Conservation (phyloP, 2,797 vertebrate genomes). For the Pipistrellus nathusii region DNA sequence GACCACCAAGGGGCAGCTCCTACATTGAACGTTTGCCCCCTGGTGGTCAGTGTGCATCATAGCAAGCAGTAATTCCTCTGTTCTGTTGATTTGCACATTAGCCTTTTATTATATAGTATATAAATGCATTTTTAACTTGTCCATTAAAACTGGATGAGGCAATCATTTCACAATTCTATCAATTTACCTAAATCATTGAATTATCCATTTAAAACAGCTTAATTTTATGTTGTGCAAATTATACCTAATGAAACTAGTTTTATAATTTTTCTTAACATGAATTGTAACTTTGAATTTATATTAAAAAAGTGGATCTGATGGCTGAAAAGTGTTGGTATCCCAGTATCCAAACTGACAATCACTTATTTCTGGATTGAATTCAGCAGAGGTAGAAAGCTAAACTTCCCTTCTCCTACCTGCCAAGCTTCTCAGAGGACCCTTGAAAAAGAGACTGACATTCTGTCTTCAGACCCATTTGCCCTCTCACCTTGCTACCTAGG, state of each 20-base stretch:
- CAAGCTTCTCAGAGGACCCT: neutral
- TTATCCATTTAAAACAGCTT: conserved; percentile 7
- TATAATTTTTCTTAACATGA: neutral
- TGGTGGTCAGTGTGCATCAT: too few relatives aligned
- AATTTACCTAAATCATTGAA: conserved; percentile 2
- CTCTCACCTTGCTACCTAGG: neutral
- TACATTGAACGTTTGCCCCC: too few relatives aligned
- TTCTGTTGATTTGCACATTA: too few relatives aligned
- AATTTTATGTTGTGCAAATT: neutral
- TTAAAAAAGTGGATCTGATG: neutral
- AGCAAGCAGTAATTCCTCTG: too few relatives aligned
- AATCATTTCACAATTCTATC: neutral
- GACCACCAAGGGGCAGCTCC: too few relatives aligned
- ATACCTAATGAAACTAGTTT: neutral
- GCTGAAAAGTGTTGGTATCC: neutral
- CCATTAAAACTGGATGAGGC: neutral
- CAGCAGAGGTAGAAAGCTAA: neutral
- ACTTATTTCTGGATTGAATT: conserved; percentile 44
- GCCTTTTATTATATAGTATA: neutral
- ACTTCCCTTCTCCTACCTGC: neutral
- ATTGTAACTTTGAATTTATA: neutral
- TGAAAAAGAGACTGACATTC: neutral
- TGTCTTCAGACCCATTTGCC: neutral
- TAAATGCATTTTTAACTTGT: neutral
- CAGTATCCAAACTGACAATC: neutral